Evolutionary conservation across 1,140 invertebrate species (phyloP).

Genomic region (Zaprionus taronus): DNA sequence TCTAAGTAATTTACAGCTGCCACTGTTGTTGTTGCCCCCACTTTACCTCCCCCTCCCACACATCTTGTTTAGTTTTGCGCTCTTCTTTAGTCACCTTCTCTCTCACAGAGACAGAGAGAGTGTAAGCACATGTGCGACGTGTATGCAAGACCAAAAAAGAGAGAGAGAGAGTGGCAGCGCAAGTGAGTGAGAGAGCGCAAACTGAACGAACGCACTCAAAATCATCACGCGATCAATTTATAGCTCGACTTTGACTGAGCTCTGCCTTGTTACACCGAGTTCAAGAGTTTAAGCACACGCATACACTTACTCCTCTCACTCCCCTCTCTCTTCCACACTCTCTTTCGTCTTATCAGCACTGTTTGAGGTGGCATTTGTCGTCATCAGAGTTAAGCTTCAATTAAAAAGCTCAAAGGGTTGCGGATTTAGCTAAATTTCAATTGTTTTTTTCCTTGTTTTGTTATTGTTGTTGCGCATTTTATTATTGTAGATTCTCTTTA

Average conservation of each 20-base stretch:
- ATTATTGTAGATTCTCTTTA: slow-evolving; percentile 9
- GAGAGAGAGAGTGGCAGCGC: no score
- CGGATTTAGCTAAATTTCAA: slow-evolving; percentile 22
- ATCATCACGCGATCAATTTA: slow-evolving; percentile 68
- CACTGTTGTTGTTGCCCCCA: slow-evolving; percentile 10
- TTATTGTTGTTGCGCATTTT: not conserved
- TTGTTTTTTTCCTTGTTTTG: slow-evolving; percentile 20
- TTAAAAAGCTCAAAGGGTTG: slow-evolving; percentile 38
- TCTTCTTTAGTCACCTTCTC: slow-evolving; percentile 8
- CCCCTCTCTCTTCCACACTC: not conserved
- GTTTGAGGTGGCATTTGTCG: slow-evolving; percentile 35
- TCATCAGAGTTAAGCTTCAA: slow-evolving; percentile 33
- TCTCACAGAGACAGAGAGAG: not conserved
- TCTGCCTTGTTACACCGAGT: slow-evolving; percentile 35
- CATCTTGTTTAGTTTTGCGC: slow-evolving; percentile 45
- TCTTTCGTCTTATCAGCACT: slow-evolving; percentile 26
- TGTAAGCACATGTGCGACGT: slow-evolving; percentile 12
- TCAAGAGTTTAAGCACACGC: slow-evolving; percentile 41
- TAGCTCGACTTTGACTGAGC: slow-evolving; percentile 36
- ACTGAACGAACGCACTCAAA: slow-evolving; percentile 36
- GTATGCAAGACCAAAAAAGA: no score
- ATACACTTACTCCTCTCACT: not conserved
- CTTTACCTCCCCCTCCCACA: slow-evolving; percentile 11
- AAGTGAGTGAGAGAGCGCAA: slow-evolving; percentile 6
- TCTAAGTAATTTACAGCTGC: slow-evolving; percentile 30